These are phyloP conservation scores for Syrista parreyssii DNA, from an alignment of 2,888 invertebrate species.

Conservation along the genomic window DNA sequence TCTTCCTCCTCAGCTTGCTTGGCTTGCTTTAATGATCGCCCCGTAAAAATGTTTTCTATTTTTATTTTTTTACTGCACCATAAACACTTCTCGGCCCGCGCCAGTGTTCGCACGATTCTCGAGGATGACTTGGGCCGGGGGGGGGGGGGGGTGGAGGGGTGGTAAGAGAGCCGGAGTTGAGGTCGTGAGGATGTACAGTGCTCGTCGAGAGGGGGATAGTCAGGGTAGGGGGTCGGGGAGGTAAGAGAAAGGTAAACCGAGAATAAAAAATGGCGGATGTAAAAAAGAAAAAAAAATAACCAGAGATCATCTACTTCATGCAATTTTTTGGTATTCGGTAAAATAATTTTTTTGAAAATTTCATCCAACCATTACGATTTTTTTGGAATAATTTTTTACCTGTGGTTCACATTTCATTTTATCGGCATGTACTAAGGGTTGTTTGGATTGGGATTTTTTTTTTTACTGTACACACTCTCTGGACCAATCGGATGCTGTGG, in stretches of 20 bases:
- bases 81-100: conserved; percentile 40
- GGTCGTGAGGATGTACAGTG: too few species aligned
- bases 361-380: not conserved
- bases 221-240: not conserved
- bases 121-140: rapidly evolving
- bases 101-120: not conserved
- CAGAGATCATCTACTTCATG: too few species aligned
- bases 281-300: not conserved
- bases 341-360: not conserved
- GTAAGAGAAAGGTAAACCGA: not conserved
- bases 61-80: conserved; percentile 54
- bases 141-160: not conserved
- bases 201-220: too few species aligned
- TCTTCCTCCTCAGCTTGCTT: conserved; percentile 43
- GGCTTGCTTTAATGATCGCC: conserved; percentile 59
- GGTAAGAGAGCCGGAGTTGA: too few species aligned
- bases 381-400: not conserved
- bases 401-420: not conserved
- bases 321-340: too few species aligned
- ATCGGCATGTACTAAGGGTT: not conserved
- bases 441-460: not conserved
- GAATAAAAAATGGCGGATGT: not conserved
- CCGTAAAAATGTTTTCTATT: conserved; percentile 60
- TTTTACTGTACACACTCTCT: not conserved
- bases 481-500: not conserved